Evolutionary conservation across 2,888 invertebrate species (phyloP), one percentile per base, ranked within the genome.

Genomic region (Ganaspis brasiliensis): DNA sequence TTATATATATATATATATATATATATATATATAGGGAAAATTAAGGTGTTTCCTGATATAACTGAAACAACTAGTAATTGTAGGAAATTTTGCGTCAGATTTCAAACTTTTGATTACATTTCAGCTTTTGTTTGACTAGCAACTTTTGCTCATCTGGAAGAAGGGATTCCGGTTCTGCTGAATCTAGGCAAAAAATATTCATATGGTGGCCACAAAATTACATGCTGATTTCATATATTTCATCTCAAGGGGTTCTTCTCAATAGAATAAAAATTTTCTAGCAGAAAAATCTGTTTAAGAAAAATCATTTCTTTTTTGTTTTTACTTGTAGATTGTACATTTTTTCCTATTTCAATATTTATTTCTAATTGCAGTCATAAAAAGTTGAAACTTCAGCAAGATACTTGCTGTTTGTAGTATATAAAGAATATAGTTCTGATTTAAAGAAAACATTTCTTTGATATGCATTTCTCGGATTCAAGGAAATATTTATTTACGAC

Each of bases 151-250:
- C 14, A 45, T 45, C 14, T 14, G 45, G 12, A 45, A 4, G 19
- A 52, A 52, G 16, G 52, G 19, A 52, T 52, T 52, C 9, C 16
- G 52, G n/a, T 52, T 52, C 16, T 52, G 52, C 52, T 52, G 52
- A 52, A 52, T 52, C 19, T 8, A 14, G 49, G n/a, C 49, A 49
- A 49, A 49, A 52, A 52, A 52, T 9, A 52, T 52, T 52, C 52
- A 52, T 19, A 52, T 52, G 45, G 40, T 40, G 40, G 40, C 19
- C 21, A 57, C 26, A 24, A 57, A 31, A 57, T 52, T 52, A 52
- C 52, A 52, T 52, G 52, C 52, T 52, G 52, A 52, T 52, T 52
- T 19, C n/a, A n/a, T 52, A 52, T 52, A 52, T 52, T 52, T n/a
- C n/a, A n/a, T n/a, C 49, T 49, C n/a, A n/a, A 6, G 6, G 6